A percentile compares a stretch with the other conserved stretches of the same genome.
phyloP scores from a whole-genome alignment of 2,113 vertebrate species.

The Patagioenas fasciata region DNA sequence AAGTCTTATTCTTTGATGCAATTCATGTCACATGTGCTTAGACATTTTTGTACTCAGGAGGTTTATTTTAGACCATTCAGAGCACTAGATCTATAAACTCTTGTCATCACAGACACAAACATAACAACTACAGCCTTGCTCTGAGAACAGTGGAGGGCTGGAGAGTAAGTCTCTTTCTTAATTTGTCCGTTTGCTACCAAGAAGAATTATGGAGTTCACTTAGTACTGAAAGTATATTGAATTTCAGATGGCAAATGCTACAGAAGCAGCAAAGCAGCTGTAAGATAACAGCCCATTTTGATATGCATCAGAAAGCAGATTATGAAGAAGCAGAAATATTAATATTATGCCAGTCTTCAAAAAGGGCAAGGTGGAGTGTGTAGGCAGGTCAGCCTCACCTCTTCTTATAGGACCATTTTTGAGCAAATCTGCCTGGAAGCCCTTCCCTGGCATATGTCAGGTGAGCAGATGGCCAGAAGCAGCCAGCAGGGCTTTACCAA shows the following conservation, averaged over 20 bases:
- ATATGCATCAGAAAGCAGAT: neutral
- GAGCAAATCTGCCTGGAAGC: neutral
- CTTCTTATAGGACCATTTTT: neutral
- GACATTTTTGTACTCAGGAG: neutral
- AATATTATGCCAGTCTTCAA: neutral
- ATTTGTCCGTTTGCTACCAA: neutral
- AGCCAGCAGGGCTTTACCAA: neutral
- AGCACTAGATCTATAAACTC: neutral
- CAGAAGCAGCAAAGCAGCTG: neutral
- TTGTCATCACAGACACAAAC: neutral
- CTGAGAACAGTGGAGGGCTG: neutral
- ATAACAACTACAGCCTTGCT: neutral
- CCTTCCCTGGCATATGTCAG: neutral
- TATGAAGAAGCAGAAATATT: neutral
- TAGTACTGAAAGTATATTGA: neutral
- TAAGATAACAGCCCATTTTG: neutral
- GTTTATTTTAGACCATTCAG: neutral
- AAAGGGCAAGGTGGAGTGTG: neutral
- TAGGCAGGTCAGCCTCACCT: neutral
- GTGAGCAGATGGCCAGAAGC: neutral
- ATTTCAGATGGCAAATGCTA: neutral
- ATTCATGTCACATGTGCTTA: neutral
- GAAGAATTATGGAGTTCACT: neutral
- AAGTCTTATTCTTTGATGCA: neutral
- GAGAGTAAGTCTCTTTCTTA: neutral